Conservation (phyloP, 2,113 vertebrate species). For the Halichoeres trimaculatus region DNA sequence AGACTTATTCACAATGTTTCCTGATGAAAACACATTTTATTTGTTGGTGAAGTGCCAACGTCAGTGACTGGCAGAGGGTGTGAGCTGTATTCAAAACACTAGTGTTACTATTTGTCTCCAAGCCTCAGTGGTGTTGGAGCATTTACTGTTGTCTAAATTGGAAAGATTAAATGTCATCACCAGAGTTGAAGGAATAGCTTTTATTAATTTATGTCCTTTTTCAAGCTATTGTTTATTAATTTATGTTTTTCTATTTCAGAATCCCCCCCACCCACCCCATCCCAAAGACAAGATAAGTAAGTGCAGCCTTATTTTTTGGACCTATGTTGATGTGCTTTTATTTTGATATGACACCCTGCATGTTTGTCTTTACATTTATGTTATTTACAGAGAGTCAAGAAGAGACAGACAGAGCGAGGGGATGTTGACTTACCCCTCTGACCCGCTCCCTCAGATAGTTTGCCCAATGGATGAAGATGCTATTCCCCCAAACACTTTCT, state of each 20-base stretch:
- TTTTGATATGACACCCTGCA: slow-evolving; percentile 35
- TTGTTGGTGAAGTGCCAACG: background rate
- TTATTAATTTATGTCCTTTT: too few relatives aligned
- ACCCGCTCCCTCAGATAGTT: slow-evolving; percentile 67
- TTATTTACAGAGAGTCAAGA: slow-evolving; percentile 64
- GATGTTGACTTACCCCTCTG: slow-evolving; percentile 76
- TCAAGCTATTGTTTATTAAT: too few relatives aligned
- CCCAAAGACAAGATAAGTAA: slow-evolving; percentile 20
- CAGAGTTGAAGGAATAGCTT: too few relatives aligned
- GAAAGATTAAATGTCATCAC: background rate
- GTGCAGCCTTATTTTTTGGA: background rate
- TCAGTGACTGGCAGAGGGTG: too few relatives aligned
- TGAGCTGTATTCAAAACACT: too few relatives aligned
- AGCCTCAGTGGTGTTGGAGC: background rate
- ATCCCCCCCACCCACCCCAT: background rate
- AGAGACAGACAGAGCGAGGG: slow-evolving; percentile 52
- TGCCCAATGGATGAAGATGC: slow-evolving; percentile 77
- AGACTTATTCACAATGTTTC: background rate
- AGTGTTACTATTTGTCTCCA: background rate
- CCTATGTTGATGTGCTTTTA: background rate
- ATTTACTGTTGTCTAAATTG: background rate
- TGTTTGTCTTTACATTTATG: slow-evolving; percentile 47
- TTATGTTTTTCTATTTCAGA: slow-evolving; percentile 35
- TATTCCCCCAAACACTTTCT: slow-evolving; percentile 65
- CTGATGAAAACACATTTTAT: background rate